These are phyloP conservation scores for Halcyon senegalensis DNA, from an alignment of 2,113 vertebrate species.

Conservation along the genomic window DNA sequence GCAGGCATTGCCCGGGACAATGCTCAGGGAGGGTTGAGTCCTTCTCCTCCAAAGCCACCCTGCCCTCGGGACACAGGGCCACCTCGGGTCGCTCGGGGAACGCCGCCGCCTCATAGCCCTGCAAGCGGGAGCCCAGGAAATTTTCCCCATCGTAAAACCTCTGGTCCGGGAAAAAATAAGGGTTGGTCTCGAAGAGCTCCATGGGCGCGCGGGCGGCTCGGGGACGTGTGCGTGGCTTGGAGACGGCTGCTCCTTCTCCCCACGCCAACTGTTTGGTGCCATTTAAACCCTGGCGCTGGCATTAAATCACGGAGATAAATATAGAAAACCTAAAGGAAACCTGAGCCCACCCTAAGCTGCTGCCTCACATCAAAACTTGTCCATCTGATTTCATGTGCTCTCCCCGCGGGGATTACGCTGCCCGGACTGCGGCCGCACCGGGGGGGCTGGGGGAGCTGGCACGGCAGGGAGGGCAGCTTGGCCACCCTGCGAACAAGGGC, in stretches of 20 bases:
- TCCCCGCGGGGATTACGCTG: constrained; percentile 69
- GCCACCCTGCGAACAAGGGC: constrained; percentile 29
- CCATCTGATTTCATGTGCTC: constrained; percentile 88
- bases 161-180: constrained; percentile 95
- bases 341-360: constrained; percentile 96
- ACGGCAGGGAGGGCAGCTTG: background rate
- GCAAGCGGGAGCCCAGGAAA: constrained; percentile 88
- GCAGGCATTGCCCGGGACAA: constrained; percentile 93
- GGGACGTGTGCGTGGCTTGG: constrained; percentile 63
- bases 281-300: constrained; percentile 98
- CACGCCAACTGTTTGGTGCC: constrained; percentile 89
- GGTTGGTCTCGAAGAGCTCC: constrained; percentile 98
- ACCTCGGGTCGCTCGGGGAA: constrained; percentile 89
- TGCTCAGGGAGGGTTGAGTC: constrained; percentile 84
- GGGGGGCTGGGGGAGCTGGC: constrained; percentile 12
- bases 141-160: constrained; percentile 93
- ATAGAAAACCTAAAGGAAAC: constrained; percentile 95
- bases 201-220: constrained; percentile 68
- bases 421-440: background rate
- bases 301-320: constrained; percentile 99
- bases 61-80: constrained; percentile 80
- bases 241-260: constrained; percentile 82
- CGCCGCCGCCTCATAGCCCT: constrained; percentile 81
- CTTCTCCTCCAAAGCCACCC: constrained; percentile 85
- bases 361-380: constrained; percentile 97